Evolutionary conservation across 2,888 invertebrate genomes (phyloP).

Genomic region (Leptopilina syphax): DNA sequence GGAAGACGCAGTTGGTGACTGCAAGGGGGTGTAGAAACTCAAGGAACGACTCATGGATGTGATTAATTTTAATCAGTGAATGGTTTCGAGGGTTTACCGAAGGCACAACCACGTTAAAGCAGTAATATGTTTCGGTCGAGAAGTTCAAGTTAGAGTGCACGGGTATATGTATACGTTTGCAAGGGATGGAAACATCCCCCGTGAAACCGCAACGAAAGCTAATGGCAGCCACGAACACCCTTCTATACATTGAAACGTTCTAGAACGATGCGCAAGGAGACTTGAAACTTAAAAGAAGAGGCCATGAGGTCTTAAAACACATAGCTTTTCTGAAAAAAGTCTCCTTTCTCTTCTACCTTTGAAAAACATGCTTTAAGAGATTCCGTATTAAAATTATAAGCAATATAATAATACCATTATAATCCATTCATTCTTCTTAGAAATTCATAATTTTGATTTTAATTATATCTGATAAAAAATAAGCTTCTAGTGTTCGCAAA

Average conservation of each 20-base stretch:
- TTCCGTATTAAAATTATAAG: neutral
- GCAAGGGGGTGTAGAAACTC: constrained; percentile 48
- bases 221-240: constrained; percentile 62
- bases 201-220: constrained; percentile 67
- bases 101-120: constrained; percentile 62
- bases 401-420: too few species aligned
- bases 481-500: too few species aligned
- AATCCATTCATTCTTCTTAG: too few species aligned
- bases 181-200: constrained; percentile 70
- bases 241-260: constrained; percentile 41
- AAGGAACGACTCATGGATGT: constrained; percentile 68
- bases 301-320: constrained; percentile 32
- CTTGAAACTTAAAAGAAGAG: neutral
- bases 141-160: constrained; percentile 47
- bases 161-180: constrained; percentile 49
- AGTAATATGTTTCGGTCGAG: constrained; percentile 66
- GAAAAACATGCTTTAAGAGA: constrained; percentile 41
- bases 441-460: too few species aligned
- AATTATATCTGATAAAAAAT: too few species aligned
- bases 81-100: constrained; percentile 73
- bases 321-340: constrained; percentile 17
- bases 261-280: constrained; percentile 37
- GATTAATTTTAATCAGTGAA: constrained; percentile 77
- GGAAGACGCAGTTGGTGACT: constrained; percentile 43
- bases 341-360: constrained; percentile 34